Evolutionary conservation across 2,113 vertebrate species (phyloP), one percentile per base, ranked within the genome.

Genomic region (Prietella phreatophila): DNA sequence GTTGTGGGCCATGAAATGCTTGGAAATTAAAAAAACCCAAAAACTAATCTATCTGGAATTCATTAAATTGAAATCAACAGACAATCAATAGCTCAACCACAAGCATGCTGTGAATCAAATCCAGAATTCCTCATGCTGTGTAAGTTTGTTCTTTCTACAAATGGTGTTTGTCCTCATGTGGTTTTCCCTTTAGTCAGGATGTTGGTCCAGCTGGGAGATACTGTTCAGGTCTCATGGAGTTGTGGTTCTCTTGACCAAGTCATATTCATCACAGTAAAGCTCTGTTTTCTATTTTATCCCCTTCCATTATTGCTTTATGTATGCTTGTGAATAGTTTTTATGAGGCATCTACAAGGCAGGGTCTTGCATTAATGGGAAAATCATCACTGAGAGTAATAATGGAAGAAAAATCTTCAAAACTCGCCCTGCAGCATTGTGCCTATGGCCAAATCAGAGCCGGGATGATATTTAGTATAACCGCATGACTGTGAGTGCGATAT

Each of bases 161-260:
- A 76, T 47, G 25, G 19, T 56, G 30, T 87, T 56, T 69, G 85
- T 36, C 1, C 30, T 87, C 33, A 58, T 82, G 86, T 82, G 86
- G 75, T 86, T 86, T 86, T 53, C 73, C 39, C 50, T 82, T 42
- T 42, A 65, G 42, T 65, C 58, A n/a, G 58, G 85, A 86, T 80
- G 58, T 55, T 63, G 75, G 73, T 67, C 85, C 85, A 61, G 61
- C n/a, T 86, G 85, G 85, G 60, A 86, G 80, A 61, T 30, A 5
- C 33, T 30, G 50, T 82, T 71, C 78, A 47, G 67, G 36, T 87
- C 55, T 83, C 53, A 56, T 87, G n/a, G 47, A 13, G 27, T 58
- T 87, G 36, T 83, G 80, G 86, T 53, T 67, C 20, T 86, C 42
- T n/a, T 58, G 30, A 86, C 58, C 75, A 87, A 87, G 79, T 75